phyloP scores from a whole-genome alignment of 2,797 vertebrate species.

The Lophotriccus pileatus region DNA sequence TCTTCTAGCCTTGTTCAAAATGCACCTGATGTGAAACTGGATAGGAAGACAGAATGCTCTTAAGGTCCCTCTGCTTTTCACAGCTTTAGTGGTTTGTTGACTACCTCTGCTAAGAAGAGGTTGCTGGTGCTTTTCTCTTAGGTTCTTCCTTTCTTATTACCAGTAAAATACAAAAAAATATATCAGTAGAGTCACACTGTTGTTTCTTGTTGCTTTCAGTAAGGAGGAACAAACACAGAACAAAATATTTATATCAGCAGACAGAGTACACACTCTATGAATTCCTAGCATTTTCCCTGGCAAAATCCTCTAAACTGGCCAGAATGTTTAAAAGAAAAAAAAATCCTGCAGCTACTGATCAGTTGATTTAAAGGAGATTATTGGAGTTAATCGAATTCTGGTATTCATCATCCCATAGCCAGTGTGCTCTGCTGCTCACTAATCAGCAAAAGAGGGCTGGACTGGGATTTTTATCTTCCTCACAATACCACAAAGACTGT shows the following conservation, averaged over 20 bases:
- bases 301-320: background rate
- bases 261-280: background rate
- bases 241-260: background rate
- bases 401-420: background rate
- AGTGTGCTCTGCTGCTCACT: background rate
- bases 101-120: background rate
- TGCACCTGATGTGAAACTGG: background rate
- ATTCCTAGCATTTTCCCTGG: background rate
- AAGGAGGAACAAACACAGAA: background rate
- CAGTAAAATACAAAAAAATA: background rate
- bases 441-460: background rate
- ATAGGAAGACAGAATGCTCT: background rate
- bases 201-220: background rate
- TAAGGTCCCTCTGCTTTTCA: background rate
- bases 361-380: background rate
- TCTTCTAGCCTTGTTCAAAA: background rate
- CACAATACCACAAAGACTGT: background rate
- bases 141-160: background rate
- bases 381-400: background rate
- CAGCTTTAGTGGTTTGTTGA: background rate
- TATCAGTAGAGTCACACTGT: fast-evolving
- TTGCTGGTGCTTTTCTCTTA: background rate
- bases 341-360: background rate
- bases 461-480: background rate
- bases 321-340: background rate